Base-by-base conservation (phyloP, 2,113 vertebrate genomes). In the Callipepla squamata region DNA sequence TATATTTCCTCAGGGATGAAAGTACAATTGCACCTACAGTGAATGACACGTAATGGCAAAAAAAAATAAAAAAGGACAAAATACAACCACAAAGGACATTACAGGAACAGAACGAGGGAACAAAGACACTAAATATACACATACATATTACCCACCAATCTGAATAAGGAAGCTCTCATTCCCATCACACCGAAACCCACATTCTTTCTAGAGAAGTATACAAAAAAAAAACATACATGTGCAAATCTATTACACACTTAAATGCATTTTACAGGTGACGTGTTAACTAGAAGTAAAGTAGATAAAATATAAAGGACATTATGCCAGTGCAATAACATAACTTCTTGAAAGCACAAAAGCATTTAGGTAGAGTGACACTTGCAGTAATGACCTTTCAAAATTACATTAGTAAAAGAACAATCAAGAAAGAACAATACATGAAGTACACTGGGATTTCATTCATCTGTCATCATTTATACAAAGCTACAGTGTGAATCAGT, bases 401-500 rank as follows among this genome's bases (percentile, higher is more conserved):
- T n/a, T 47, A 47, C 32, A 51, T 34, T 87, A 83, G 74, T 13
- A 67, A 48, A 73, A 91, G 53, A 81, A 40, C 40, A 13, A 50
- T 55, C 53, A 62, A 89, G 75, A 82, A 95, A 58, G 48, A 80
- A 55, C 13, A 92, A 88, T 28, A 25, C 32, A 42, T 45, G 9
- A 76, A 77, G 19, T 42, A 73, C 5, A 3, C 13, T 50, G 59
- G 45, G 28, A 51, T 59, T 92, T 82, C 80, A 70, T 74, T 68
- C 91, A 92, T 42, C 45, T 67, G 87, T 77, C 78, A 89, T 79
- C 19, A 59, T 70, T 87, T 80, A 76, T 22, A 94, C 78, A 95
- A 92, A 90, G 94, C 62, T 67, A 63, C 85, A 77, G 81, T 19
- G 76, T 13, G 57, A 82, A 68, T 69, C 77, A 92, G 67, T 36